phyloP scores from a whole-genome alignment of 2,888 invertebrate genomes.

The Cataglyphis albicans region DNA sequence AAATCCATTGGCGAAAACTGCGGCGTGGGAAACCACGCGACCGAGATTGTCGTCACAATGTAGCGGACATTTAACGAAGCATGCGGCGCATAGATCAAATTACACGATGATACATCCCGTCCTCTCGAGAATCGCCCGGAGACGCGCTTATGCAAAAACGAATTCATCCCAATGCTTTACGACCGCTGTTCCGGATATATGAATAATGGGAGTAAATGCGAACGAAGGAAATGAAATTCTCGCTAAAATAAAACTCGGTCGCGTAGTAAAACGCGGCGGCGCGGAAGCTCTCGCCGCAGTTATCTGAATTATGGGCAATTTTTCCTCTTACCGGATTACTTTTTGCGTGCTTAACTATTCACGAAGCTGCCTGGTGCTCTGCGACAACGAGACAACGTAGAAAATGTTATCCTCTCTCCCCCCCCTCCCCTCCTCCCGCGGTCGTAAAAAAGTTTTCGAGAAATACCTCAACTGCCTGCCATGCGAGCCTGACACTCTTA shows the following conservation, averaged over 20 bases:
- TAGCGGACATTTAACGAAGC: slow-evolving; percentile 26
- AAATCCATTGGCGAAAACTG: slow-evolving; percentile 57
- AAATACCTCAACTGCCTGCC: slow-evolving; percentile 59
- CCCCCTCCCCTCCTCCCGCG: background rate
- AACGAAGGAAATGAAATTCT: slow-evolving; percentile 18
- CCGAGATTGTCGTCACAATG: background rate
- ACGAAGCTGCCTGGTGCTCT: background rate
- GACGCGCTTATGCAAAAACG: slow-evolving; percentile 10
- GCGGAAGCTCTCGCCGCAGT: background rate
- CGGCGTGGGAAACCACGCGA: slow-evolving; percentile 56
- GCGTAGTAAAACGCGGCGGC: slow-evolving; percentile 5
- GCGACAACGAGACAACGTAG: slow-evolving; percentile 16
- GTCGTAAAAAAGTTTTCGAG: slow-evolving; percentile 61
- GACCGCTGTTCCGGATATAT: background rate
- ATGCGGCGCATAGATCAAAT: background rate
- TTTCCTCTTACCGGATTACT: slow-evolving; percentile 22
- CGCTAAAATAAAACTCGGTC: slow-evolving; percentile 33
- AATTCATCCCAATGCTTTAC: slow-evolving; percentile 33
- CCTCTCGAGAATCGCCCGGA: background rate
- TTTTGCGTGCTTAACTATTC: slow-evolving; percentile 7
- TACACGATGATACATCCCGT: background rate
- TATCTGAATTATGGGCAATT: slow-evolving; percentile 32
- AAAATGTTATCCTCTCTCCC: background rate
- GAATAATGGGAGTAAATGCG: slow-evolving; percentile 21
- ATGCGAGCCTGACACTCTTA: slow-evolving; percentile 65